These are phyloP conservation scores for Epizoanthus ramosus DNA, from an alignment of 92 coral and sea anemone species.

Conservation along the genomic window DNA sequence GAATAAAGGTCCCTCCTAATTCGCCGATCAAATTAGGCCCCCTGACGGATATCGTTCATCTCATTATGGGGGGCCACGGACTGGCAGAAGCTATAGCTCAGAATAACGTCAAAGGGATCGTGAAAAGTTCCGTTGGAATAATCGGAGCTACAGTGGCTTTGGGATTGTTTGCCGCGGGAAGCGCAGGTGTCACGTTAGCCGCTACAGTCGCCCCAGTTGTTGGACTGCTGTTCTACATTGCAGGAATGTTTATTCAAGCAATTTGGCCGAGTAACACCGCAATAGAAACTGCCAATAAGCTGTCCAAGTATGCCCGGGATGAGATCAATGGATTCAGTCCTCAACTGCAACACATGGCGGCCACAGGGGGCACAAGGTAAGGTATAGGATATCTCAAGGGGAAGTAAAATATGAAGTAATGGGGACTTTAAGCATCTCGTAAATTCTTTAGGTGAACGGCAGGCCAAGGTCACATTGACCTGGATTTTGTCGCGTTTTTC, in stretches of 20 bases:
- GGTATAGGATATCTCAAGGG: too few species aligned
- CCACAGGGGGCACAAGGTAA: too few species aligned
- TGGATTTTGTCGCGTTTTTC: too few species aligned
- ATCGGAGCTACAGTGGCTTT: slow-evolving; percentile 60
- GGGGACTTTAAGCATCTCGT: too few species aligned
- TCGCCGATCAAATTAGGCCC: slow-evolving; percentile 48
- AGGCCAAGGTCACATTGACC: too few species aligned
- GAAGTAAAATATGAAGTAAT: too few species aligned
- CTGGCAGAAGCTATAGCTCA: slow-evolving; percentile 57
- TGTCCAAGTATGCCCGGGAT: too few species aligned
- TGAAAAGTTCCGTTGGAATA: slow-evolving; percentile 60
- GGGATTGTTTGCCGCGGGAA: slow-evolving; percentile 47
- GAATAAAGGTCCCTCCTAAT: not conserved
- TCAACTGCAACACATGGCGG: too few species aligned
- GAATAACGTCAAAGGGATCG: slow-evolving; percentile 55
- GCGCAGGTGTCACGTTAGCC: not conserved
- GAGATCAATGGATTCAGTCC: too few species aligned
- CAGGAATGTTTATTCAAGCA: slow-evolving; percentile 42
- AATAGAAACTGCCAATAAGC: too few species aligned
- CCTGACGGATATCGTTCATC: slow-evolving; percentile 54
- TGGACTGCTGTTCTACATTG: slow-evolving; percentile 48
- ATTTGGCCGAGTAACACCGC: slow-evolving; percentile 59
- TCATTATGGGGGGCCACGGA: slow-evolving; percentile 54
- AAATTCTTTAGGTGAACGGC: too few species aligned
- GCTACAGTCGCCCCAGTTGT: slow-evolving; percentile 44